Conservation (phyloP, 2,797 vertebrate genomes). For the Cossypha dichroa region DNA sequence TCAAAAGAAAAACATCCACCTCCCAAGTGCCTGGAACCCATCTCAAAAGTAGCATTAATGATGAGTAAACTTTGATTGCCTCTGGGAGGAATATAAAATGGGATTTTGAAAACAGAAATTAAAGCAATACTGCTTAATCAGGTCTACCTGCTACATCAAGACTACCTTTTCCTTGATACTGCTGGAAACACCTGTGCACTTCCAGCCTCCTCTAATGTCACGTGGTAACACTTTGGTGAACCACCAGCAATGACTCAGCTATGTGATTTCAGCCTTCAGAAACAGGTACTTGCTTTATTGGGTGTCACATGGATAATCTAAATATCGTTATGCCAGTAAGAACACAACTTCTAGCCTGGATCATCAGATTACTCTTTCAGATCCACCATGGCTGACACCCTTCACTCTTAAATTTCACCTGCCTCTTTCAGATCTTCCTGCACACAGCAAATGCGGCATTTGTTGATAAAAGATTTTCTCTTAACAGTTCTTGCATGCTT, state of each 20-base stretch:
- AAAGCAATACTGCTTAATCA: not conserved
- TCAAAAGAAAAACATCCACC: not conserved
- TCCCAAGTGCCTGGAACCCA: not conserved
- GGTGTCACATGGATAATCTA: not conserved
- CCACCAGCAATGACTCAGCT: not conserved
- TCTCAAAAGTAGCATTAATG: not conserved
- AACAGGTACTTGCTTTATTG: not conserved
- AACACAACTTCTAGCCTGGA: not conserved
- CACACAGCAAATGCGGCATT: not conserved
- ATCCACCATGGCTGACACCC: not conserved
- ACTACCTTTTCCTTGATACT: not conserved
- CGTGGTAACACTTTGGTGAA: not conserved
- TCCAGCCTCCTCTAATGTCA: not conserved
- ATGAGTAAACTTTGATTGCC: not conserved
- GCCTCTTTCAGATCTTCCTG: not conserved
- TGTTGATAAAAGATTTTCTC: not conserved
- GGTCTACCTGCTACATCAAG: not conserved
- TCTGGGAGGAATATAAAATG: not conserved
- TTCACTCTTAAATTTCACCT: not conserved
- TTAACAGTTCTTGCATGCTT: not conserved
- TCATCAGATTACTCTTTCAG: not conserved
- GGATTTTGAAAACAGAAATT: not conserved
- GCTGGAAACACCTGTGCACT: not conserved
- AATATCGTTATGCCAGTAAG: not conserved
- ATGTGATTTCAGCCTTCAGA: not conserved